Evolutionary conservation across 1,140 invertebrate genomes (phyloP).

Genomic region (Philopotamus ludificatus): DNA sequence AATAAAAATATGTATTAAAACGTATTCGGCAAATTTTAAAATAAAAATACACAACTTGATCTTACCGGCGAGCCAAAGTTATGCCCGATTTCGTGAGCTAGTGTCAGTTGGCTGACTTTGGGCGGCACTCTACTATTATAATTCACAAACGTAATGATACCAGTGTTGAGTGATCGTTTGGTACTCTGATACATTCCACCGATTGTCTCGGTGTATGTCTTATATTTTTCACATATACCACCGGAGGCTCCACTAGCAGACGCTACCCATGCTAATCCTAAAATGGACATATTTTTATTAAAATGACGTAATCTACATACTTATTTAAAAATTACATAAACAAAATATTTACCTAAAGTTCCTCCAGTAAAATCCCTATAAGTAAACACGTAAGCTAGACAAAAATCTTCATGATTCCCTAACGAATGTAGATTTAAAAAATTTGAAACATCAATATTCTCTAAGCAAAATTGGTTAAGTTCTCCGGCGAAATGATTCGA

Average conservation of each 20-base stretch:
- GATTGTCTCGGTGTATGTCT: conserved; percentile 93
- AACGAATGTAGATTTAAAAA: conserved; percentile 98
- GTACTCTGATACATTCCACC: conserved; percentile 91
- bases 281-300: too few species aligned
- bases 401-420: conserved; percentile 96
- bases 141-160: conserved; percentile 99
- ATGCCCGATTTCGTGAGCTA: conserved; percentile 99
- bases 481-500: conserved; percentile 63
- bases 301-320: background rate
- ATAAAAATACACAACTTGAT: conserved; percentile 1
- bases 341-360: conserved; percentile 63
- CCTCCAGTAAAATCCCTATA: conserved; percentile 96
- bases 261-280: conserved; percentile 96
- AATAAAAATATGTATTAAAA: background rate
- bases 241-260: conserved; percentile 94
- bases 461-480: conserved; percentile 91
- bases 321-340: background rate
- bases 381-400: conserved; percentile 97
- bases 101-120: conserved; percentile 95
- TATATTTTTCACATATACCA: conserved; percentile 98
- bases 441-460: conserved; percentile 99
- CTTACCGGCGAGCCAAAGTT: conserved; percentile 96
- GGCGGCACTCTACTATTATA: conserved; percentile 96
- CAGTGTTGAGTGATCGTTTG: conserved; percentile 94
- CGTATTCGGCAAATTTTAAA: background rate